Evolutionary conservation across 1,140 invertebrate species (phyloP), one percentile per base, ranked within the genome.

Genomic region (Cydia fagiglandana): DNA sequence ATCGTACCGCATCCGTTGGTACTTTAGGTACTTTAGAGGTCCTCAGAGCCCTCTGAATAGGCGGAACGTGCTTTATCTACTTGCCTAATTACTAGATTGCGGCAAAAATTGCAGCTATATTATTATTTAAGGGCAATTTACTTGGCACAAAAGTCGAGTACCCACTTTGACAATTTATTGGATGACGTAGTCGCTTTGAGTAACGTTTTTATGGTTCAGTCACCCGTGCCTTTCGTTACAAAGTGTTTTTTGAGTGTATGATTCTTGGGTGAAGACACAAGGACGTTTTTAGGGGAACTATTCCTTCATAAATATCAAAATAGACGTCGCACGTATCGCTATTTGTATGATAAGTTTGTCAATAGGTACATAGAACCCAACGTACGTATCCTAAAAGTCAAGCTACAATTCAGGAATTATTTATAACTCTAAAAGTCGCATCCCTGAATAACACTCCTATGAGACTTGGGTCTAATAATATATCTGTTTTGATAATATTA

Each of bases 1-100:
- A 74, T 78, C 30, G 15, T 64, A 56, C 38, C 24, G 61, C n/a
- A 47, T 75, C 73, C 20, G 15, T 20, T 17, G 15, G n/a, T 4
- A 17, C 30, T 41, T 45, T 3, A n/a, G n/a, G n/a, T n/a, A 70
- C 30, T 50, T 75, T 73, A 64, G 73, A 64, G 76, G 56, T 73
- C 64, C 77, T 80, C 50, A 73, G 75, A 70, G 56, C 56, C 45
- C 73, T 68, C 75, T 78, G 73, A 82, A 83, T 82, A 77, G 79
- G 74, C 68, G 75, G 50, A 64, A 73, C 82, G 80, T 83, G 82
- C 76, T 77, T 83, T 83, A 83, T 82, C 80, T 75, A 17, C 70
- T 61, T 45, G 56, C 66, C 47, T 78, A 76, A 79, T 74, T 77
- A 70, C 73, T 76, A 73, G 78, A 83, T 83, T 82, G 77, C 73